Evolutionary conservation across 2,797 vertebrate genomes (phyloP), one percentile per base, ranked within the genome.

Genomic region (Phrynocephalus forsythii): DNA sequence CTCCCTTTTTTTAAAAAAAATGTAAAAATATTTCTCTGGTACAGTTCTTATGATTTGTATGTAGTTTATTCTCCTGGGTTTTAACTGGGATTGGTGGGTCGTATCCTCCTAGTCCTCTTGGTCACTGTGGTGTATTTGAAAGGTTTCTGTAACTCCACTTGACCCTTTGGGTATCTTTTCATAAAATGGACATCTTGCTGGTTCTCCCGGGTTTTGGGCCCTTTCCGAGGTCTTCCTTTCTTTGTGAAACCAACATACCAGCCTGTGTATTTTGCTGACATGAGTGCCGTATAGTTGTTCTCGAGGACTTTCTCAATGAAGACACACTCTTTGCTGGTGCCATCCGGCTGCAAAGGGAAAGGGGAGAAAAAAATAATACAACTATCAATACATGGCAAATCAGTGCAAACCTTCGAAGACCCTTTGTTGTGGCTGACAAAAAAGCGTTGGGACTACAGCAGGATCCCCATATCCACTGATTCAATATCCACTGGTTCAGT

Each of bases 241-340:
- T 98, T 98, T 91, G 97, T 98, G 96, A 98, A 98, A 94, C 97
- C 98, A 83, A 98, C 96, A 7, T 97, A 98, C 98, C 98, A 98
- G 95, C 97, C 97, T 0, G 96, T 93, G 88, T 98, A 97, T 87
- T 97, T 97, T 0, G 98, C 97, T 0, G 98, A 98, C 97, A 98
- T 98, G 96, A 98, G 96, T 52, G 98, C 98, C 0, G 98, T 98
- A 90, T 98, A 98, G 95, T 98, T 98, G 93, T 98, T 98, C 95
- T 98, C 98, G 82, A 98, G 94, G 88, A 98, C 97, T 93, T 97
- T 98, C 94, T 98, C 98, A 6, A 98, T 97, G 95, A 98, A 98
- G 93, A 98, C 97, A 26, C 98, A 98, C 94, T 98, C 98, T 87
- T 97, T 97, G 89, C 97, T 98, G 92, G 95, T 96, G 90, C 97